phyloP scores from a whole-genome alignment of 1,140 invertebrate genomes.

The Trinorchestia longiramus region DNA sequence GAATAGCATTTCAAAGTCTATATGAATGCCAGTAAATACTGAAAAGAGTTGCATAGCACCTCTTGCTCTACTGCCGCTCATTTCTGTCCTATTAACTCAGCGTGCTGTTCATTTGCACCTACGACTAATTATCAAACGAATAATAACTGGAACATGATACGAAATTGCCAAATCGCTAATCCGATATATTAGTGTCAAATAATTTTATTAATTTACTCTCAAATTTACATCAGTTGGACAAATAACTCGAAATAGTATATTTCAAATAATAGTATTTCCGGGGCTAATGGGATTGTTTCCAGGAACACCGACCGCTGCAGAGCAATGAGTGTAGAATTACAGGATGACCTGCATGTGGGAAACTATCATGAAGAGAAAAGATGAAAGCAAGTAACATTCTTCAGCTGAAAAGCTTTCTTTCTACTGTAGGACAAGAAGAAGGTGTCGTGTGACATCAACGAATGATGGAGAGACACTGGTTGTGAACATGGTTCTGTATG shows the following conservation, averaged over 20 bases:
- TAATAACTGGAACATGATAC: neutral
- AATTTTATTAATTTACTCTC: neutral
- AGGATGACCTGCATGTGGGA: neutral
- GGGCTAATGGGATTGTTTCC: neutral
- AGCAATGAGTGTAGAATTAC: neutral
- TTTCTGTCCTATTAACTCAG: neutral
- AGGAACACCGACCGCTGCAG: neutral
- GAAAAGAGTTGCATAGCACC: neutral
- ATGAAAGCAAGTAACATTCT: neutral
- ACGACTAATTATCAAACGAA: neutral
- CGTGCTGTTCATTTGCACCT: neutral
- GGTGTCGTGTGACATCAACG: neutral
- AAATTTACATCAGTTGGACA: neutral
- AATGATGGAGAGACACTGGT: neutral
- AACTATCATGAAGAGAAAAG: neutral
- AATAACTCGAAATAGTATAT: neutral
- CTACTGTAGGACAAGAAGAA: no score
- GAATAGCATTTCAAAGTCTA: neutral
- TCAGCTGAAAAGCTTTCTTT: neutral
- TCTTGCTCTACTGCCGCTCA: neutral
- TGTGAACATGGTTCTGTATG: no score
- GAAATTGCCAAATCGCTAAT: neutral
- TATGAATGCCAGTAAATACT: neutral
- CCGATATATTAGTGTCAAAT: neutral
- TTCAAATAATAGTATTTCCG: neutral